Evolutionary conservation across 2,888 invertebrate species (phyloP), one percentile per base, ranked within the genome.

Genomic region (Hanleya hanleyi): DNA sequence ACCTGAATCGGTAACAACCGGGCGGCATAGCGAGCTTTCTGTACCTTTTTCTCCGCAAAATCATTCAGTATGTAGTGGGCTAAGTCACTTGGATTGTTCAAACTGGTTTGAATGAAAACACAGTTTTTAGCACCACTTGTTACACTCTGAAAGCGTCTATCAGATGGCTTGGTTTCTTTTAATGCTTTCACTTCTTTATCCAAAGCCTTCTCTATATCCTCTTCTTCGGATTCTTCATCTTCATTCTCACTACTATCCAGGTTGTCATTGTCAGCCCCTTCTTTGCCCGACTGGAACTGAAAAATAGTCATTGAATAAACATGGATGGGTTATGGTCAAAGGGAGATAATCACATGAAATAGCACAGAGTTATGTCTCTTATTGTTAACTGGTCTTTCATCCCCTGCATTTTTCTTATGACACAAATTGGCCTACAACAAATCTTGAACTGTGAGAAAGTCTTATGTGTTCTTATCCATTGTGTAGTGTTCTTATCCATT

Each of bases 61-160:
- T 96, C 95, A 82, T 94, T 92, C 62, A 97, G 92, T 74, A 98
- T 95, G 70, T 92, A 92, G 29, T 93, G 91, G 0, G 94, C 94
- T 35, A 98, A 86, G 47, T 93, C 92, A 71, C 94, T 93, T 3
- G 97, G 96, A 91, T 96, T 93, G 49, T 93, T 92, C 64, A 96
- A 67, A 18, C 83, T 94, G 0, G 96, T 95, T 88, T 93, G 94
- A 77, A 98, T 96, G 86, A 98, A 98, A 77, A 97, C 91, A 83
- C 95, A 94, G 89, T 97, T 97, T 65, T 94, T 95, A 0, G 95
- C 95, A 67, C 95, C 95, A 0, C 96, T 96, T 80, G 95, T 94
- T 0, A 96, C 93, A 32, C 93, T 94, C 91, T 87, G 88, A 73
- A 91, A 92, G 73, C 91, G 84, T 68, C 86, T 81, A 47, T 81